Evolutionary conservation across 1,140 invertebrate species (phyloP).

Genomic region (Drosophila persimilis): DNA sequence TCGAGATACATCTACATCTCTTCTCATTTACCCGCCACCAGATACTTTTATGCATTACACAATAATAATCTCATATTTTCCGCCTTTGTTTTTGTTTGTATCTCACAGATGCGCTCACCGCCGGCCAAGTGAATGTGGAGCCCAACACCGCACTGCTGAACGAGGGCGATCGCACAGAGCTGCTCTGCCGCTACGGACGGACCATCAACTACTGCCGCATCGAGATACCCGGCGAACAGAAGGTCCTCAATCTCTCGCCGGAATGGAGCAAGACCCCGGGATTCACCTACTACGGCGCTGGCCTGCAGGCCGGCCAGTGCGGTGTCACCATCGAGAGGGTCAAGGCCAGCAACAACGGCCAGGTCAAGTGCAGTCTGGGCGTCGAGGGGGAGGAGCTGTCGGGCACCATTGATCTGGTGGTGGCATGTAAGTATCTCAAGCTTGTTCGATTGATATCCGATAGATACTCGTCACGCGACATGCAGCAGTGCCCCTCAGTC

Average conservation of each 20-base stretch:
- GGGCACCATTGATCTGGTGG: conserved; percentile 86
- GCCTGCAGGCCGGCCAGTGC: conserved; percentile 86
- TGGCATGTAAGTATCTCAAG: conserved; percentile 87
- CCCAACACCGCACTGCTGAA: conserved; percentile 75
- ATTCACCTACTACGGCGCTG: conserved; percentile 84
- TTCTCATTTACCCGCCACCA: conserved; percentile 33
- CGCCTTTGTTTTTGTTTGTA: conserved; percentile 1
- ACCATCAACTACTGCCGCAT: conserved; percentile 84
- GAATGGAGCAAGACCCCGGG: conserved; percentile 76
- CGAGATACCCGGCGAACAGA: conserved; percentile 83
- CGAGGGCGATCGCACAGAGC: conserved; percentile 83
- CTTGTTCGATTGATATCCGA: too few relatives aligned
- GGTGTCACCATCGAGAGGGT: conserved; percentile 87
- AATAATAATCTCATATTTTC: conserved; percentile 23
- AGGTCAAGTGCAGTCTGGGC: conserved; percentile 86
- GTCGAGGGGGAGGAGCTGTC: conserved; percentile 84
- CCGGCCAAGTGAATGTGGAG: conserved; percentile 75
- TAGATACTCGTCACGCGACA: too few relatives aligned
- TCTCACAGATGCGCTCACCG: conserved; percentile 71
- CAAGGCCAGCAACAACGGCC: conserved; percentile 87
- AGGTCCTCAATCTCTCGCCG: conserved; percentile 71
- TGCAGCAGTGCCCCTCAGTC: too few relatives aligned
- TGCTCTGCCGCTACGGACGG: conserved; percentile 83
- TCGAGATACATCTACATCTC: too few relatives aligned
- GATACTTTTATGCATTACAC: conserved; percentile 46